These are phyloP conservation scores for Aphidoletes aphidimyza DNA, from an alignment of 2,888 invertebrate genomes.

Conservation along the genomic window DNA sequence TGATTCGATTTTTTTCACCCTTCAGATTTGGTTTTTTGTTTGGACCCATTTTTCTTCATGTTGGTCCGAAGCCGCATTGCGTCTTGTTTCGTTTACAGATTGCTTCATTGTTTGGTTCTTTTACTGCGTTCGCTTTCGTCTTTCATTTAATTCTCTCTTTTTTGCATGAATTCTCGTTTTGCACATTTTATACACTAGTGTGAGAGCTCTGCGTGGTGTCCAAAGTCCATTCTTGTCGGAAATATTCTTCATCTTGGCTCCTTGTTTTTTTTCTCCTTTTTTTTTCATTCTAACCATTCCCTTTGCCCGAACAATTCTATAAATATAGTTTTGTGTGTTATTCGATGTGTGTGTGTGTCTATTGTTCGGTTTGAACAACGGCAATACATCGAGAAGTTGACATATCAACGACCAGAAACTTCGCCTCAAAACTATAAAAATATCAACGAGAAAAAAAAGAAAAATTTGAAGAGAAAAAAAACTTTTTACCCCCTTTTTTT, in stretches of 20 bases:
- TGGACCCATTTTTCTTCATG: background rate
- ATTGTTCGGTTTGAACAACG: conserved; percentile 14
- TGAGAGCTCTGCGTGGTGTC: conserved; percentile 15
- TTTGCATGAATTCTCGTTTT: conserved; percentile 12
- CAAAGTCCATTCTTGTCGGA: conserved; percentile 41
- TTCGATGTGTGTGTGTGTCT: background rate
- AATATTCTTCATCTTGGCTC: conserved; percentile 26
- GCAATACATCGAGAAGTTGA: conserved; percentile 30
- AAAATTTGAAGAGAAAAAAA: background rate
- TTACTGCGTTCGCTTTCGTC: conserved; percentile 5
- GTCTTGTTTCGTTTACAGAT: conserved; percentile 44
- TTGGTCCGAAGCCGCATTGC: conserved; percentile 48
- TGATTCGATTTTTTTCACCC: conserved; percentile 25
- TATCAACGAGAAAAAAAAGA: background rate
- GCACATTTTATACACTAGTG: background rate
- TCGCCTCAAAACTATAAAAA: conserved; percentile 25
- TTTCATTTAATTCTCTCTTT: background rate
- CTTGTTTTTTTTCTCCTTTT: background rate
- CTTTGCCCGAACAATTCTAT: background rate
- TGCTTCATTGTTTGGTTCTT: conserved; percentile 35
- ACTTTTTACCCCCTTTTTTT: background rate
- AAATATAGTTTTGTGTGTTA: conserved; percentile 14
- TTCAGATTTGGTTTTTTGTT: background rate
- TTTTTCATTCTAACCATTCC: background rate
- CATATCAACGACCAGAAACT: conserved; percentile 37